Conservation (phyloP, 2,888 invertebrate species). For the Eueremaeus valkanovi region DNA sequence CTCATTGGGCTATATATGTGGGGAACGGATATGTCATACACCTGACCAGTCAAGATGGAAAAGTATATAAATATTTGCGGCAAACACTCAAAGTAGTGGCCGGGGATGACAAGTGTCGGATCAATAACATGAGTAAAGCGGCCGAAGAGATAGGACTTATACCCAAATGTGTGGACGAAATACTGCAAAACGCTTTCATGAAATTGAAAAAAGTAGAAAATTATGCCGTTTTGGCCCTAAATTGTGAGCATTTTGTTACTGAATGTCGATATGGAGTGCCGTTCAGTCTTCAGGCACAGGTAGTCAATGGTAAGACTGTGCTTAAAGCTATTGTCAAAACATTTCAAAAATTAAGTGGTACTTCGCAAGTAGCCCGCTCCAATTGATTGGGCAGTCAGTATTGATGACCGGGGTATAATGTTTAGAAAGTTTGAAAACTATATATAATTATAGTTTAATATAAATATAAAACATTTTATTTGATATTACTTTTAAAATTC, state of each 20-base stretch:
- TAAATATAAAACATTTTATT: too few species aligned
- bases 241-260: slow-evolving; percentile 8
- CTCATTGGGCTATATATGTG: slow-evolving; percentile 3
- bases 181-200: neutral
- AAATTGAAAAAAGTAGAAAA: neutral
- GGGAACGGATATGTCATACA: neutral
- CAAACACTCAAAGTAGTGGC: neutral
- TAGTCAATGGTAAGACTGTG: slow-evolving; percentile 74
- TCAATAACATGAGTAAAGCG: neutral
- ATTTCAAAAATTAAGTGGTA: too few species aligned
- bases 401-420: too few species aligned
- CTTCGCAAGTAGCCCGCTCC: too few species aligned
- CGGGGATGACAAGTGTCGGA: neutral
- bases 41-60: neutral
- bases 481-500: too few species aligned
- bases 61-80: too few species aligned
- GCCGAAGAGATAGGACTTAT: neutral
- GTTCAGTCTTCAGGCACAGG: neutral
- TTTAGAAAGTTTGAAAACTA: too few species aligned
- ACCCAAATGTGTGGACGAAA: neutral
- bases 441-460: too few species aligned
- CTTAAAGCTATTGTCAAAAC: slow-evolving; percentile 75
- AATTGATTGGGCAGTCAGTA: too few species aligned
- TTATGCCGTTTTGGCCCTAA: neutral
- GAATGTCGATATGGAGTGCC: neutral